A percentile compares a stretch with the other conserved stretches of the same genome.
Evolutionary conservation across 1,140 invertebrate species (phyloP).

Genomic region (Drosophila ambigua): DNA sequence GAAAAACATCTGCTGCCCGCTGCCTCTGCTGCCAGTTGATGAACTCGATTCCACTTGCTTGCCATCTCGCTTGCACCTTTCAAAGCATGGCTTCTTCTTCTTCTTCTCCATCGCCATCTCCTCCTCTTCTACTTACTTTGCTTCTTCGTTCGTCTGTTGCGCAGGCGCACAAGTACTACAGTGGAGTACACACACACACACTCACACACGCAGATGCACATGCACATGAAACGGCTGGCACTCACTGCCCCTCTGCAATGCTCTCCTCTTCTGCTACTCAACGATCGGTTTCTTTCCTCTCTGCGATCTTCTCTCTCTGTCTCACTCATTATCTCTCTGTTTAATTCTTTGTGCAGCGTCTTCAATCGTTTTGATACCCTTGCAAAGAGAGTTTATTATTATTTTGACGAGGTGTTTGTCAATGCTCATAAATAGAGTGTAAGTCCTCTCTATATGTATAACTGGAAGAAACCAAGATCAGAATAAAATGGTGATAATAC

Average conservation of each 20-base stretch:
- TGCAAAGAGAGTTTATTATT: too few species aligned
- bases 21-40: conserved; percentile 68
- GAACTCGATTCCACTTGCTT: conserved; percentile 70
- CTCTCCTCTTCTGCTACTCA: conserved; percentile 1
- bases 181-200: conserved; percentile 13
- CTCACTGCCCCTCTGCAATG: conserved; percentile 34
- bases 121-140: too few species aligned
- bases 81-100: conserved; percentile 45
- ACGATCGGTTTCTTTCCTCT: conserved; percentile 15
- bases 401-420: too few species aligned
- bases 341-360: conserved; percentile 1
- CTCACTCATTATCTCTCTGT: not conserved
- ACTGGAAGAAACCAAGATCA: too few species aligned
- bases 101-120: conserved; percentile 3
- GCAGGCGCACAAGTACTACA: conserved; percentile 72
- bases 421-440: too few species aligned
- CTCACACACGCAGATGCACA: conserved; percentile 3
- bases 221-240: conserved; percentile 22
- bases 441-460: too few species aligned
- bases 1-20: conserved; percentile 69
- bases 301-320: not conserved
- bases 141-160: conserved; percentile 63
- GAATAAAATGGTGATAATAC: too few species aligned
- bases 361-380: conserved; percentile 46
- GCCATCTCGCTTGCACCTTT: conserved; percentile 16